Evolutionary conservation across 2,888 invertebrate species (phyloP).

Genomic region (Eupithecia dodoneata): DNA sequence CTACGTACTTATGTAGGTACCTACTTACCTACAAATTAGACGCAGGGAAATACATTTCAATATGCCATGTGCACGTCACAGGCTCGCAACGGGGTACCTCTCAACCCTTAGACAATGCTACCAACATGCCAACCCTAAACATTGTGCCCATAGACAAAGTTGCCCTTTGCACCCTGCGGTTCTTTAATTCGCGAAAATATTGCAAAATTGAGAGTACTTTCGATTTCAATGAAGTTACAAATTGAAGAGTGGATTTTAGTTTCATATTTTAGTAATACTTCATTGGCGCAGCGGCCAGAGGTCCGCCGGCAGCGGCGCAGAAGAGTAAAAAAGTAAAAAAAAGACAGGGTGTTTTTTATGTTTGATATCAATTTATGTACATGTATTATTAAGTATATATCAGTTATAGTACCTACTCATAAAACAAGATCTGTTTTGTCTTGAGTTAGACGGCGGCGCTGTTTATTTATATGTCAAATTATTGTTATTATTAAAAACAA

Average conservation of each 20-base stretch:
- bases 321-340: neutral
- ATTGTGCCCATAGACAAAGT: constrained; percentile 44
- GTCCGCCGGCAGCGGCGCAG: neutral
- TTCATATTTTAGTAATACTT: neutral
- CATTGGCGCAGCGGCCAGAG: neutral
- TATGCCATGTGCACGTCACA: constrained; percentile 67
- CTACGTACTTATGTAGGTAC: neutral
- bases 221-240: constrained; percentile 32
- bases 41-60: constrained; percentile 30
- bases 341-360: too few relatives aligned
- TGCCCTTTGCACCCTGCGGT: constrained; percentile 67
- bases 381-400: neutral
- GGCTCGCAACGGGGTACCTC: constrained; percentile 56
- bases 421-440: neutral
- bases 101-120: constrained; percentile 46
- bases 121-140: constrained; percentile 22
- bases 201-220: constrained; percentile 54
- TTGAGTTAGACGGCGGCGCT: too few relatives aligned
- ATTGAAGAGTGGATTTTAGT: constrained; percentile 10
- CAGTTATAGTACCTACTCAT: neutral
- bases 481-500: too few relatives aligned
- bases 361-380: too few relatives aligned
- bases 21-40: constrained; percentile 18
- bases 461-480: too few relatives aligned
- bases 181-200: constrained; percentile 59